These are phyloP conservation scores for Bombus vancouverensis DNA, from an alignment of 1,140 invertebrate genomes.

Conservation along the genomic window DNA sequence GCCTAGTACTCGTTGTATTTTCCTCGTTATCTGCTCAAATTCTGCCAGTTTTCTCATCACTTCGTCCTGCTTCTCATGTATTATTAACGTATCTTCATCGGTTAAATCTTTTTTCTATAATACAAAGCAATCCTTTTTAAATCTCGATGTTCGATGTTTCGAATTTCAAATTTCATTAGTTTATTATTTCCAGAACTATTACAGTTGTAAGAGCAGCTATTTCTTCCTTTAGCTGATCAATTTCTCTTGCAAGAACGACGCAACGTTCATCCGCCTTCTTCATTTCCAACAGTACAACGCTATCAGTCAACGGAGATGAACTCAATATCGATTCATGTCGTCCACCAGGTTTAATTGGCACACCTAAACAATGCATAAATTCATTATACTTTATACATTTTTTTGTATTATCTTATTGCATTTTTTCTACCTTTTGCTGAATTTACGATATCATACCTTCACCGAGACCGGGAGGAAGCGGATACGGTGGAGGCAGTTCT, in stretches of 20 bases:
- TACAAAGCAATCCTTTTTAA: not conserved
- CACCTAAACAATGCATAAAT: constrained; percentile 23
- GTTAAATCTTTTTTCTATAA: constrained; percentile 76
- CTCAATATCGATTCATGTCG: constrained; percentile 63
- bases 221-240: constrained; percentile 65
- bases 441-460: constrained; percentile 52
- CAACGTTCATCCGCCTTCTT: constrained; percentile 65
- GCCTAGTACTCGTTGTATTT: constrained; percentile 73
- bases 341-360: constrained; percentile 38
- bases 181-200: constrained; percentile 14
- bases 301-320: constrained; percentile 64
- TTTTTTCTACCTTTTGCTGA: not conserved
- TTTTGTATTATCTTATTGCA: not conserved
- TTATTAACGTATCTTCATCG: constrained; percentile 70
- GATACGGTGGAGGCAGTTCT: constrained; percentile 38
- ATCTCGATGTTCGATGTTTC: not conserved
- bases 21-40: constrained; percentile 75
- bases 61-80: constrained; percentile 71
- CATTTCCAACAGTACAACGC: constrained; percentile 65
- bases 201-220: constrained; percentile 62
- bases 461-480: constrained; percentile 52
- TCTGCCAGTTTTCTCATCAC: constrained; percentile 74
- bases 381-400: not conserved
- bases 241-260: constrained; percentile 62
- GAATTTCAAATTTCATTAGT: constrained; percentile 15